A percentile compares a stretch with the other conserved stretches of the same genome.
Conservation (phyloP, 2,888 invertebrate species). For the Brenthis daphne region DNA sequence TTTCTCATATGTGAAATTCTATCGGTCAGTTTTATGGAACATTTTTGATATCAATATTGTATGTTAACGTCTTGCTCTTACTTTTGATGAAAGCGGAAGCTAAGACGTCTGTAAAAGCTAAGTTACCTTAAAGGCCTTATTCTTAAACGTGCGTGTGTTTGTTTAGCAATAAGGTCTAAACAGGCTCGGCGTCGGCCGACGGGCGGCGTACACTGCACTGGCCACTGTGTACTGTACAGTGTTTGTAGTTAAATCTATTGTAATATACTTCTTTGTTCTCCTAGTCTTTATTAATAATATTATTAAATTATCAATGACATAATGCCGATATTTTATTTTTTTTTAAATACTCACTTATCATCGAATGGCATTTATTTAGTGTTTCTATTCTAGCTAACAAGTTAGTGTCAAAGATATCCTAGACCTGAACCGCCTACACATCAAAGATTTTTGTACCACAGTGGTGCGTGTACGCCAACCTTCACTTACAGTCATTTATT, state of each 20-base stretch:
- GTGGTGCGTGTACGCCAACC: constrained; percentile 31
- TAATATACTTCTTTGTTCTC: constrained; percentile 28
- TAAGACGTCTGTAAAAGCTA: constrained; percentile 43
- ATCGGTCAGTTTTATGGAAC: neutral
- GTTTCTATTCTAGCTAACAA: neutral
- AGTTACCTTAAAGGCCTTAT: no score
- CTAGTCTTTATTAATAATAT: constrained; percentile 29
- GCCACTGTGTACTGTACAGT: constrained; percentile 2
- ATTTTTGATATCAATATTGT: neutral
- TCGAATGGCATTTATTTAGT: neutral
- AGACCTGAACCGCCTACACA: neutral
- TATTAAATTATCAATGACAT: constrained; percentile 30
- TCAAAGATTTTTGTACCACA: neutral
- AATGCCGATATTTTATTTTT: constrained; percentile 30
- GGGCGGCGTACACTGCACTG: constrained; percentile 25
- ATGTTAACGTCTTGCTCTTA: constrained; percentile 52
- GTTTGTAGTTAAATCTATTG: constrained; percentile 20
- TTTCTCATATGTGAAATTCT: constrained; percentile 1
- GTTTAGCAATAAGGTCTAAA: no score
- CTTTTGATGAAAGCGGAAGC: constrained; percentile 60
- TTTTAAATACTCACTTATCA: neutral
- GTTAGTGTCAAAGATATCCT: neutral
- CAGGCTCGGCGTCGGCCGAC: neutral
- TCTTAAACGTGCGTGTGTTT: no score
- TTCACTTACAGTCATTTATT: neutral